Base-by-base conservation (phyloP, 2,113 vertebrate species). In the Casuarius casuarius region DNA sequence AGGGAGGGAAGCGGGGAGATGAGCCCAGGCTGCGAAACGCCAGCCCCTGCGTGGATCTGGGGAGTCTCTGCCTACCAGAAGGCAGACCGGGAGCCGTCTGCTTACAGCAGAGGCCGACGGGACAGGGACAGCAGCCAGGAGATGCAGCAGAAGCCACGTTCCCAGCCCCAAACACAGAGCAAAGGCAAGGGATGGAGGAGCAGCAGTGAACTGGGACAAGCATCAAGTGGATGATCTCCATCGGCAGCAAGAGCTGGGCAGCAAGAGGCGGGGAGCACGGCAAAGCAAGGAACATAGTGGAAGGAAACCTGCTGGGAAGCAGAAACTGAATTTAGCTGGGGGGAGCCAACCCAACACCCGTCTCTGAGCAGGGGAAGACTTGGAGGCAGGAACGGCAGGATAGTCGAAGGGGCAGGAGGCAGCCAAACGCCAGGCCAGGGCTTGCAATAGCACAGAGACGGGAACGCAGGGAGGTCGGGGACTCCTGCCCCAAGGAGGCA, bases 251-350 rank as follows among this genome's bases (percentile, higher is more conserved):
- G 68, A 85, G 61, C 40, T 28, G 71, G 51, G 85, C 40, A 58
- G 38, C 18, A 31, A 76, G 44, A 51, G 17, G 22, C 20, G 23
- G 26, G 42, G n/a, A 87, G 46, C 33, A 67, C 1, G 1, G 67
- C 31, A 35, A 63, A 61, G 20, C 16, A 46, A 65, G 25, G 35
- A 49, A 80, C 25, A 49, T 2, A 49, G n/a, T 2, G 35, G 20
- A 42, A 58, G 22, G 48, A 65, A 89, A 49, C 28, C 67, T 5
- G 21, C 40, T 29, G 35, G 14, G 28, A 21, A 87, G 58, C 61
- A 66, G 44, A 22, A 2, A 16, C 15, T 0, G 22, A 58, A 49
- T 75, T 72, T 1, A 75, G 22, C 18, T 12, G 5, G 1, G 29
- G 92, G 56, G 75, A 85, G 25, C 33, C 49, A 52, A 49, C 49